Evolutionary conservation across 2,113 vertebrate species (phyloP), one percentile per base, ranked within the genome.

Genomic region (Oncorhynchus masou): DNA sequence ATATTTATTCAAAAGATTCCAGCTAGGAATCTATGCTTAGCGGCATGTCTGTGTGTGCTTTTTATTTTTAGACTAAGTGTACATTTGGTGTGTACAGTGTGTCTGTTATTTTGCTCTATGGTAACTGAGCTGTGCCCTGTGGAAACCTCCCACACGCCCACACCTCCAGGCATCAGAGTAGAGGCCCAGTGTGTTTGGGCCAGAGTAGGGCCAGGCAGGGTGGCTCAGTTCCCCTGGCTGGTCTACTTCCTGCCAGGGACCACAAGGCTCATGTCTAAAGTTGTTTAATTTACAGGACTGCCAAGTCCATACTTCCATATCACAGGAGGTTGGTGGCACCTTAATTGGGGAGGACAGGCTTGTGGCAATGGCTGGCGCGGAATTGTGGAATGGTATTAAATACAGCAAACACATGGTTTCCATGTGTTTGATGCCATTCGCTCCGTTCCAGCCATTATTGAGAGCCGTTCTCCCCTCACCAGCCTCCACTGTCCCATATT

Each of bases 241-340:
- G 86, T 90, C 82, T 84, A 90, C 80, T 88, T 91, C 89, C 92
- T 92, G 82, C 79, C 84, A 48, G 29, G 81, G 83, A 89, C 86
- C 82, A 73, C 77, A 68, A 72, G 67, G 81, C 15, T 84, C 79
- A 76, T 20, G 31, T 81, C 83, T 85, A 24, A 62, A 69, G 54
- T 85, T 78, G 71, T 79, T 83, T 77, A 68, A 86, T 88, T 79
- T 82, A 85, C 60, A 15, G 71, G 34, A 57, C 60, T 76, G 65
- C 39, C 49, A 74, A 20, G 51, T 11, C 11, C 74, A 11, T 73
- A 48, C 79, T 39, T 78, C 65, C 67, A 45, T 45, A 45, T 2
- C 9, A 45, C 39, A 45, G 39, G 39, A 39, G 39, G 9, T 45
- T 45, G 39, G 39, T 45, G 39, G 39, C 39, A 45, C 39, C 39